A percentile compares a stretch with the other conserved stretches of the same genome.
Evolutionary conservation across 1,140 invertebrate species (phyloP).

Genomic region (silkworm (Bombyx mori)): ASM3026992v2 NC_085127.1:9445001-9445500

Average conservation of each 20-base stretch:
- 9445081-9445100: conserved; percentile 32
- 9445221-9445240: conserved; percentile 53
- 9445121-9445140: conserved; percentile 23
- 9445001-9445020: conserved; percentile 15
- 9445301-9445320: conserved; percentile 71
- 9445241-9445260: conserved; percentile 53
- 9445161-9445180: conserved; percentile 15
- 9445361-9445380: conserved; percentile 67
- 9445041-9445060: conserved; percentile 20
- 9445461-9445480: conserved; percentile 64
- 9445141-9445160: conserved; percentile 21
- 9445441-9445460: conserved; percentile 71
- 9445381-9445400: conserved; percentile 70
- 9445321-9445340: conserved; percentile 71
- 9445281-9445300: conserved; percentile 55
- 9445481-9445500: conserved; percentile 56
- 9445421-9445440: conserved; percentile 58
- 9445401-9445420: conserved; percentile 64
- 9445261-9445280: conserved; percentile 45
- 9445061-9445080: conserved; percentile 25
- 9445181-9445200: conserved; percentile 5
- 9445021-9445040: conserved; percentile 24
- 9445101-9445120: conserved; percentile 31
- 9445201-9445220: conserved; percentile 11
- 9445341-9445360: conserved; percentile 51